Evolutionary conservation across 2,888 invertebrate species (phyloP), one percentile per base, ranked within the genome.

Genomic region (Dolichomitus sp.): DNA sequence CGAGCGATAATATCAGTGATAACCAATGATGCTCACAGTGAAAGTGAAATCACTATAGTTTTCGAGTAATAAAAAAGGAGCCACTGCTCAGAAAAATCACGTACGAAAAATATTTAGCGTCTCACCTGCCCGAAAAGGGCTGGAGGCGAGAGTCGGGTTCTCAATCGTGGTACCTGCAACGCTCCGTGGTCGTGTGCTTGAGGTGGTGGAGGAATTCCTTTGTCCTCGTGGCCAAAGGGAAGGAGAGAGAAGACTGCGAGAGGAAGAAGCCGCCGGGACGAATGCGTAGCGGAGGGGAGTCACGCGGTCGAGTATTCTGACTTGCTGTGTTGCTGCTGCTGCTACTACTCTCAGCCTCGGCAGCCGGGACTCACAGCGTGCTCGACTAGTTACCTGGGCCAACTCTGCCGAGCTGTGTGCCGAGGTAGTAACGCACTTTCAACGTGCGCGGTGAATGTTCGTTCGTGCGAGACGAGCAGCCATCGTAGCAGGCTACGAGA

Each of bases 131-230:
- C 40, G 57, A 57, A 42, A 19, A 72, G 19, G 42, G 23, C 12
- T 14, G 37, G 12, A 42, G 42, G 23, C 2, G 17, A 40, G 63
- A 12, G 4, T 17, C 33, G 57, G 37, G 11, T 61, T 45, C 48
- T 45, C 17, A 5, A 12, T 14, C 40, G 11, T 45, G 17, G 70
- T 84, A 83, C 84, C 82, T 81, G 83, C 75, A 80, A 70, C 45
- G 63, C 63, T 59, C 72, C 70, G 74, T 33, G 68, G 30, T 48
- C 57, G 23, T 69, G 80, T 19, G 45, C 48, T 72, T 69, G 80
- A 87, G 82, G 84, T 87, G 86, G 76, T 84, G 85, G 84, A 89
- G 88, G 91, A 92, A 91, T 91, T 92, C 90, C 91, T 92, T 92
- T 92, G 92, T 92, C 90, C 91, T 87, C 86, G 84, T 61, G 83